These are phyloP conservation scores for Portunus trituberculatus DNA, from an alignment of 1,140 invertebrate genomes.

Conservation along the genomic window DNA sequence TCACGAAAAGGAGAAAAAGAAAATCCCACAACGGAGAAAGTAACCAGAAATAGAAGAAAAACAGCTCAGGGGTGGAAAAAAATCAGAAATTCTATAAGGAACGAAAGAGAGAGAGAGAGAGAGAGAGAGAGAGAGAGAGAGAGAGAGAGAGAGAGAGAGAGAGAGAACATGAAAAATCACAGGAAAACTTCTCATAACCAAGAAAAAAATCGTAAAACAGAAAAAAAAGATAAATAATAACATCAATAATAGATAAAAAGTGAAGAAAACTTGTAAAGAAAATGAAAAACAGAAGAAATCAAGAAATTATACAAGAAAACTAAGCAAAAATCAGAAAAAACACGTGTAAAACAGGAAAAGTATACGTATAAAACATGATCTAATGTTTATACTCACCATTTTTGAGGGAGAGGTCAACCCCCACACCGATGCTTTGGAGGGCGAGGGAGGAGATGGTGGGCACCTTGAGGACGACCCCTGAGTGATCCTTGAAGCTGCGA, in stretches of 20 bases:
- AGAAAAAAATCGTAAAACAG: background rate
- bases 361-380: background rate
- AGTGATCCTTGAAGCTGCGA: constrained; percentile 60
- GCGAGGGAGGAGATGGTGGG: constrained; percentile 63
- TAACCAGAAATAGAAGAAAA: too few relatives aligned
- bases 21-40: too few relatives aligned
- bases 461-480: constrained; percentile 66
- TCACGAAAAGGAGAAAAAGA: too few relatives aligned
- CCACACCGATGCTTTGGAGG: constrained; percentile 53
- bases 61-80: too few relatives aligned
- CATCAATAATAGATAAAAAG: too few relatives aligned
- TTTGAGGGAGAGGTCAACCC: constrained; percentile 64
- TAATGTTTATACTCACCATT: constrained; percentile 26
- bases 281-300: background rate
- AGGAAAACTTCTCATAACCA: too few relatives aligned
- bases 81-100: background rate
- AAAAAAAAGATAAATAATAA: too few relatives aligned
- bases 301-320: background rate
- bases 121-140: constrained; percentile 43
- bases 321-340: background rate
- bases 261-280: too few relatives aligned
- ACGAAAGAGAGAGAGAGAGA: background rate
- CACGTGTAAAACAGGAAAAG: background rate
- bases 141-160: background rate
- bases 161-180: too few relatives aligned